Evolutionary conservation across 2,888 invertebrate species (phyloP).

Genomic region (Drosophila kambysellisi): DNA sequence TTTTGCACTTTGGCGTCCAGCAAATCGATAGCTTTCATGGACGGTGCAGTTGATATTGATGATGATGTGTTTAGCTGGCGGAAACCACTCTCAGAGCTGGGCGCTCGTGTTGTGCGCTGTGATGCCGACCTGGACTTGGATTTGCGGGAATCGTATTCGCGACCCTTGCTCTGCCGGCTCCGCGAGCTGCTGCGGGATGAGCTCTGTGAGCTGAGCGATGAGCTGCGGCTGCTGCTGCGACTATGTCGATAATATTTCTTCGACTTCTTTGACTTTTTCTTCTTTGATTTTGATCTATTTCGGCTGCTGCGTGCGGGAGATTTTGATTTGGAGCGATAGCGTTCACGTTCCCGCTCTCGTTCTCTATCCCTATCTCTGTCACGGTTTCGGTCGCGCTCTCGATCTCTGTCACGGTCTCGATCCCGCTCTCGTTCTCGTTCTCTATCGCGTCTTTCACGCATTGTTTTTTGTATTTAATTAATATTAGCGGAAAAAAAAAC

Average conservation of each 20-base stretch:
- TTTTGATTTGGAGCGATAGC: conserved; percentile 73
- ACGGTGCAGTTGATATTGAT: conserved; percentile 16
- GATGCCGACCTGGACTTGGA: conserved; percentile 70
- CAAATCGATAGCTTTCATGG: conserved; percentile 69
- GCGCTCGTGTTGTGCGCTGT: conserved; percentile 60
- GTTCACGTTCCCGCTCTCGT: conserved; percentile 60
- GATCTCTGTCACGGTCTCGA: conserved; percentile 55
- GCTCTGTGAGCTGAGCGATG: conserved; percentile 57
- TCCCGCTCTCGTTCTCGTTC: conserved; percentile 57
- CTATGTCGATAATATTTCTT: conserved; percentile 78
- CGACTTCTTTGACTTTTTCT: conserved; percentile 80
- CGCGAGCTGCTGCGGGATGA: conserved; percentile 61
- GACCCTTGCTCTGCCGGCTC: conserved; percentile 70
- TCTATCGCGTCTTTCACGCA: conserved; percentile 65
- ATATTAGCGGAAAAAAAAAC: neutral
- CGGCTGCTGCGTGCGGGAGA: conserved; percentile 53
- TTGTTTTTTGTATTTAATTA: conserved; percentile 18
- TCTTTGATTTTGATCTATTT: conserved; percentile 74
- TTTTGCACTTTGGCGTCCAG: conserved; percentile 81
- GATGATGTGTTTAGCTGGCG: conserved; percentile 33
- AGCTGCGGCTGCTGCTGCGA: conserved; percentile 76
- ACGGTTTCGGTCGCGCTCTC: conserved; percentile 54
- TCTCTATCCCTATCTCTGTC: conserved; percentile 68
- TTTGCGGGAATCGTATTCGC: conserved; percentile 62
- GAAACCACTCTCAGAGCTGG: conserved; percentile 73